These are phyloP conservation scores for Xestia sexstrigata DNA, from an alignment of 2,888 invertebrate species.

Conservation along the genomic window DNA sequence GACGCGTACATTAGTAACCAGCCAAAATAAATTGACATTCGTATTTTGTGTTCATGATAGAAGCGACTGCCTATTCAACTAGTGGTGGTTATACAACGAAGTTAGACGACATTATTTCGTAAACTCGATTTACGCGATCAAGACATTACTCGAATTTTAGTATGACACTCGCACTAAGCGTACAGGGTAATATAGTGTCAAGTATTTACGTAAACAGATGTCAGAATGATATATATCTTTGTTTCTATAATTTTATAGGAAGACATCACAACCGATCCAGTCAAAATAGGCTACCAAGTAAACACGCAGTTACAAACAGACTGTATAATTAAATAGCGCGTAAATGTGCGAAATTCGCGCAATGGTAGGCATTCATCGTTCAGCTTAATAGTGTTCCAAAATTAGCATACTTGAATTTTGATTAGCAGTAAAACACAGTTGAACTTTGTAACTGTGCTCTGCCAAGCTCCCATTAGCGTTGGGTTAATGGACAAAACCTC, in stretches of 20 bases:
- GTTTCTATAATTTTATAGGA: not conserved
- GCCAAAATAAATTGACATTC: no score
- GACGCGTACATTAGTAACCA: no score
- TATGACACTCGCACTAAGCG: no score
- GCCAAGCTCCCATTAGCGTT: slow-evolving; percentile 77
- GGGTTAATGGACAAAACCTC: slow-evolving; percentile 84
- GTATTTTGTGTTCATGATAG: no score
- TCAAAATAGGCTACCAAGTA: slow-evolving; percentile 35
- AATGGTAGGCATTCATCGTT: slow-evolving; percentile 66
- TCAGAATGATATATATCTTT: not conserved
- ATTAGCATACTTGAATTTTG: slow-evolving; percentile 89
- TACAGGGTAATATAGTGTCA: no score
- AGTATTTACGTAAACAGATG: no score
- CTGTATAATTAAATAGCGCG: slow-evolving; percentile 70
- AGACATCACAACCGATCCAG: slow-evolving; percentile 19
- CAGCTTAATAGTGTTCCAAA: slow-evolving; percentile 80
- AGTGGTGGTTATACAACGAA: no score
- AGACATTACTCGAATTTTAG: no score
- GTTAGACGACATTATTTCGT: no score
- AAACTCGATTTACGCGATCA: no score
- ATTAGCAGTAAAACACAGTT: slow-evolving; percentile 85
- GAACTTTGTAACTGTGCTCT: slow-evolving; percentile 75
- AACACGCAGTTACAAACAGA: slow-evolving; percentile 62
- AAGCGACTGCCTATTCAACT: no score
- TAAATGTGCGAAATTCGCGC: slow-evolving; percentile 65